Percentiles rank a stretch among this genome's conserved stretches.
These are phyloP conservation scores for Watsonalla cultraria DNA, from an alignment of 2,888 invertebrate species.

Conservation along the genomic window DNA sequence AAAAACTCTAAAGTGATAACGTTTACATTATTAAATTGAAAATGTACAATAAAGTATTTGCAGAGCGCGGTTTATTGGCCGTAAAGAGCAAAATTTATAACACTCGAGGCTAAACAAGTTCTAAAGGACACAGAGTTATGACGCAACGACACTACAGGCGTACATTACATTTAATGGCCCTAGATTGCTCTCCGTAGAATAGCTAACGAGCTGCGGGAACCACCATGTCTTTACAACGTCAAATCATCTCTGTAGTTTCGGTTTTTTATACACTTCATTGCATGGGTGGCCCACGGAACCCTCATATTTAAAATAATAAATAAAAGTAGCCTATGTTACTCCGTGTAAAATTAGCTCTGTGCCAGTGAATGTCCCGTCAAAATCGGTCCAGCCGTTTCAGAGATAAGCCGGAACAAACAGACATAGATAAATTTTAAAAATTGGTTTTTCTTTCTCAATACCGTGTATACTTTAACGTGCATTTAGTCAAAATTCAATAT, in stretches of 20 bases:
- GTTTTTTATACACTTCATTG: no score
- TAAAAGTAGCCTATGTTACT: no score
- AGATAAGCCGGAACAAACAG: no score
- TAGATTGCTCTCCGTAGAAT: neutral
- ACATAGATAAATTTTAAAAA: no score
- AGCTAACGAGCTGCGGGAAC: neutral
- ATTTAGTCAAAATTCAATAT: no score
- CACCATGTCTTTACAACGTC: neutral
- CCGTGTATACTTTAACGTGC: no score
- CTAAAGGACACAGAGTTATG: neutral
- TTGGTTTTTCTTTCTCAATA: no score
- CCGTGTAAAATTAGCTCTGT: no score
- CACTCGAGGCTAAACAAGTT: neutral
- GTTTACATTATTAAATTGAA: conserved; percentile 22
- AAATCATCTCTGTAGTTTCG: neutral
- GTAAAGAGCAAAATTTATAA: conserved; percentile 17
- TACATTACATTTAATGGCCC: neutral
- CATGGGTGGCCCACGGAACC: no score
- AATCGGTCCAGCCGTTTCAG: no score
- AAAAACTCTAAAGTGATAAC: conserved; percentile 7
- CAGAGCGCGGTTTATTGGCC: conserved; percentile 20
- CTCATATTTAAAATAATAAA: no score
- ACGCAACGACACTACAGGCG: neutral
- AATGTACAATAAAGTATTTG: conserved; percentile 24
- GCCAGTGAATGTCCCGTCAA: no score